phyloP scores from a whole-genome alignment of 2,113 vertebrate species.

The Seriola dumerili region DNA sequence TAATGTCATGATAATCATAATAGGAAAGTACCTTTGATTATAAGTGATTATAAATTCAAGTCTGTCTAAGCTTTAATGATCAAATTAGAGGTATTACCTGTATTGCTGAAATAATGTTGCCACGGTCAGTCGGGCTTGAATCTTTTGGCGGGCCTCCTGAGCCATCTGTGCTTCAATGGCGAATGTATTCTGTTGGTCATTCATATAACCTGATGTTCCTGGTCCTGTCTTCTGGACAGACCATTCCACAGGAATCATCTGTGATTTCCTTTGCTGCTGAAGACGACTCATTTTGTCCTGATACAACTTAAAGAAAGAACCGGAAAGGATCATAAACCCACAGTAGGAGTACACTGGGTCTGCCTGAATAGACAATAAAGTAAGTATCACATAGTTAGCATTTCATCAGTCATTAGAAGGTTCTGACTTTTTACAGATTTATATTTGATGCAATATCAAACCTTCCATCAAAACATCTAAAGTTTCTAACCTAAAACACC shows the following conservation, averaged over 20 bases:
- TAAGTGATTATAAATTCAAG: neutral
- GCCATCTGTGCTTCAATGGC: neutral
- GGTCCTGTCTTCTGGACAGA: neutral
- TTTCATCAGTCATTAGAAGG: too few species aligned
- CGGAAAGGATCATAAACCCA: neutral
- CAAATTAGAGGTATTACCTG: slow-evolving; percentile 12
- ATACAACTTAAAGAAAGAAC: neutral
- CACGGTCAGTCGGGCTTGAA: neutral
- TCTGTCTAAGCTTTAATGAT: neutral
- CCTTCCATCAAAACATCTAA: too few species aligned
- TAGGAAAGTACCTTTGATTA: neutral
- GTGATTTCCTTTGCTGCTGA: neutral
- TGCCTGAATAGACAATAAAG: too few species aligned
- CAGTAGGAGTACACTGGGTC: too few species aligned
- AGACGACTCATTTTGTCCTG: slow-evolving; percentile 3
- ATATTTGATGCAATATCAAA: too few species aligned
- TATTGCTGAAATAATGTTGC: slow-evolving; percentile 19
- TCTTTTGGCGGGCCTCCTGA: neutral
- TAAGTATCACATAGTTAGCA: too few species aligned
- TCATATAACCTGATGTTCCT: neutral
- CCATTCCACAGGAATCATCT: neutral
- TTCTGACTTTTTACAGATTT: too few species aligned
- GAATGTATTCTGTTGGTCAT: neutral
- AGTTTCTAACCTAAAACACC: too few species aligned
- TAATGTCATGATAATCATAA: neutral